A percentile compares a stretch with the other conserved stretches of the same genome.
Evolutionary conservation across 2,797 vertebrate genomes (phyloP).

Genomic region (Pangasius krempfi): DNA sequence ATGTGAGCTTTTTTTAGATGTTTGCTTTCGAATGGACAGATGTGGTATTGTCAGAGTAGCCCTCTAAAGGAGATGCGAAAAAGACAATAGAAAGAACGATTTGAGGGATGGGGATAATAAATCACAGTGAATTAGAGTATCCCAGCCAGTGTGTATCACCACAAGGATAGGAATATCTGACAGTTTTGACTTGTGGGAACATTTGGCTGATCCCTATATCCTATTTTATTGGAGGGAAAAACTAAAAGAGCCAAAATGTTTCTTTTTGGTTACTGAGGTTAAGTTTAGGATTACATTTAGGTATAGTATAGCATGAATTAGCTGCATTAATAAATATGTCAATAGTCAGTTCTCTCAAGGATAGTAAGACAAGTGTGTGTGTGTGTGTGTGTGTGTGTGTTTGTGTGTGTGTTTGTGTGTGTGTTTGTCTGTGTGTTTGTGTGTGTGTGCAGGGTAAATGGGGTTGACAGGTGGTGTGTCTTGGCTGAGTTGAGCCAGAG

Average conservation of each 20-base stretch:
- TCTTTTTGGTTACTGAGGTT: background rate
- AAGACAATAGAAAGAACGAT: background rate
- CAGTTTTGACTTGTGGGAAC: background rate
- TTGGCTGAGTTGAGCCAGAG: conserved; percentile 61
- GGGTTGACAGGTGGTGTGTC: conserved; percentile 64
- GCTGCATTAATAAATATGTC: background rate
- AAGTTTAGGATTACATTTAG: background rate
- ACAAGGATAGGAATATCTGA: background rate
- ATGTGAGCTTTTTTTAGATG: background rate
- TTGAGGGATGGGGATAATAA: background rate
- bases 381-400: background rate
- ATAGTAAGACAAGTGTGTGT: background rate
- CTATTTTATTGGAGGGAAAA: background rate
- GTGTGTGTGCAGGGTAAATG: conserved; percentile 56
- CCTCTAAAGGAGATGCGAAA: background rate
- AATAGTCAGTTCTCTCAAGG: background rate
- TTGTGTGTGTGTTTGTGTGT: conserved; percentile 7
- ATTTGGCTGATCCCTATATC: background rate
- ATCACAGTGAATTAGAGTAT: background rate
- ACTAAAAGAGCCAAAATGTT: background rate
- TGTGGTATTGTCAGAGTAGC: background rate
- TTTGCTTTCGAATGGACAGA: background rate
- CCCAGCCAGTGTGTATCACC: background rate
- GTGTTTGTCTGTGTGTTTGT: conserved; percentile 29
- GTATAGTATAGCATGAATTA: background rate